A percentile compares a stretch with the other conserved stretches of the same genome.
These are phyloP conservation scores for Xerus rutilus DNA, from an alignment of 2,797 vertebrate genomes.

Conservation along the genomic window DNA sequence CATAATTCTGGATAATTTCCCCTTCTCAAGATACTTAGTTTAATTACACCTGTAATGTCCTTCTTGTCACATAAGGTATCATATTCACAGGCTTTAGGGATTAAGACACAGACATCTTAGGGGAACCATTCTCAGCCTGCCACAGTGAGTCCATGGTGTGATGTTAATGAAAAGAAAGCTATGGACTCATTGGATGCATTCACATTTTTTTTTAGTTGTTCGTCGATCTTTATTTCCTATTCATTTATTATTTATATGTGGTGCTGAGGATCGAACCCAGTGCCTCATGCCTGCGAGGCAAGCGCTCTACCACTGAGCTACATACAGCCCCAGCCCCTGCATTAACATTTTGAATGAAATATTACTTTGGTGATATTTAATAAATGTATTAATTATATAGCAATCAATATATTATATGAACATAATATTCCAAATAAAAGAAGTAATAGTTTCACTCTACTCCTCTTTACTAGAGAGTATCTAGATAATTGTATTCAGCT, in stretches of 20 bases:
- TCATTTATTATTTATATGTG: too few relatives aligned
- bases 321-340: too few relatives aligned
- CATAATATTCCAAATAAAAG: neutral
- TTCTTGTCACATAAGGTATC: neutral
- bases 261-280: too few relatives aligned
- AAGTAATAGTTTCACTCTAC: neutral
- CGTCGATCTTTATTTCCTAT: too few relatives aligned
- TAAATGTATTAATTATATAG: neutral
- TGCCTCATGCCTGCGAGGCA: too few relatives aligned
- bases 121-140: neutral
- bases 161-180: neutral
- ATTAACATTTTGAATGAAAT: neutral
- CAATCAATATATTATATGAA: neutral
- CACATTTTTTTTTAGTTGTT: neutral
- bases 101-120: neutral
- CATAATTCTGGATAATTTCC: neutral
- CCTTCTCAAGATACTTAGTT: neutral
- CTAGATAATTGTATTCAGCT: neutral
- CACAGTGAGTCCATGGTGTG: neutral
- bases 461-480: neutral
- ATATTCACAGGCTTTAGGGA: neutral
- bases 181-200: neutral
- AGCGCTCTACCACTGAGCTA: too few relatives aligned
- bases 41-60: neutral
- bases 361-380: neutral